Evolutionary conservation across 2,888 invertebrate species (phyloP).

Genomic region (Archips xylosteana): DNA sequence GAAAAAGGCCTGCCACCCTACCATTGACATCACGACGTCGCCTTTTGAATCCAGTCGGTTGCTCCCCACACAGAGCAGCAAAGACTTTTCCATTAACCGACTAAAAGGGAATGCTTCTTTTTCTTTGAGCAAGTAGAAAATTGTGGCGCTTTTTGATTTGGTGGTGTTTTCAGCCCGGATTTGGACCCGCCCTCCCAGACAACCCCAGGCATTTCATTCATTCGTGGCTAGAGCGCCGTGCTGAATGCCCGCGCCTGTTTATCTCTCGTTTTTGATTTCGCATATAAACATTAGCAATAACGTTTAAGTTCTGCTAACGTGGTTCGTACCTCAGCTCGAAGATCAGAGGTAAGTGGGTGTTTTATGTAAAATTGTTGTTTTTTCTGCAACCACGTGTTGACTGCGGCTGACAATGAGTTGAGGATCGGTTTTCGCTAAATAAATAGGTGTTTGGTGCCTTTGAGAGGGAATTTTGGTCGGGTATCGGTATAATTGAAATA

Average conservation of each 20-base stretch:
- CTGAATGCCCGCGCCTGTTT: conserved; percentile 53
- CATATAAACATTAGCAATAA: conserved; percentile 64
- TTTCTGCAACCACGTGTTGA: conserved; percentile 37
- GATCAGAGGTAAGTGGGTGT: conserved; percentile 27
- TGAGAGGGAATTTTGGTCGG: not conserved
- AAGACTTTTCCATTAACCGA: conserved; percentile 65
- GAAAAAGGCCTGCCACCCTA: conserved; percentile 34
- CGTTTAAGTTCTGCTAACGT: conserved; percentile 30
- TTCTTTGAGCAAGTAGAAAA: conserved; percentile 40
- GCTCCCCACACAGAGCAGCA: conserved; percentile 58
- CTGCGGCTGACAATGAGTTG: not conserved
- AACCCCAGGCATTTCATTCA: conserved; percentile 77
- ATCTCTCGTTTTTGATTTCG: conserved; percentile 45
- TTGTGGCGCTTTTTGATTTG: conserved; percentile 51
- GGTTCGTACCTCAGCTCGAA: conserved; percentile 14
- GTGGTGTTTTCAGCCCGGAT: conserved; percentile 55
- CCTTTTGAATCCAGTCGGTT: conserved; percentile 52
- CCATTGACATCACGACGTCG: not conserved
- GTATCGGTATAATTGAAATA: not conserved
- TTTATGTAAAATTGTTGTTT: not conserved
- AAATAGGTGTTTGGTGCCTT: conserved; percentile 10
- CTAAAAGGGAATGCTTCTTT: conserved; percentile 48
- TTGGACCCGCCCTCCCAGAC: conserved; percentile 73
- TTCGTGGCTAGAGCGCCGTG: conserved; percentile 61
- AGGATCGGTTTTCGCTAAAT: not conserved